phyloP scores from a whole-genome alignment of 1,140 invertebrate species.

The Caenorhabditis brenneri region DNA sequence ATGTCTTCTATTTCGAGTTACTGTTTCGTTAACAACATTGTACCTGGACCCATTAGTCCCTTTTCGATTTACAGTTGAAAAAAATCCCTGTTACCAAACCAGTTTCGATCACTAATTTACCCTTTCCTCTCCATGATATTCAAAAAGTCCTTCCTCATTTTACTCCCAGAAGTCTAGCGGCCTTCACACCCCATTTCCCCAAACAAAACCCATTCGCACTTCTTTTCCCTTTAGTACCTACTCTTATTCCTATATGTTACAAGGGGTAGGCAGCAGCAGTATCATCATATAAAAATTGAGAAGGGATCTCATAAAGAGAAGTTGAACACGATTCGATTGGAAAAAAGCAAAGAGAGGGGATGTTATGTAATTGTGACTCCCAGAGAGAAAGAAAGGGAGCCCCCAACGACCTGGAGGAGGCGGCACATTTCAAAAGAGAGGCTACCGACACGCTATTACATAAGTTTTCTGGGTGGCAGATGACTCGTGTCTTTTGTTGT shows the following conservation, averaged over 20 bases:
- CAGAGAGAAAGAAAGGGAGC: background rate
- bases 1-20: no score
- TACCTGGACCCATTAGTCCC: no score
- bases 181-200: conserved; percentile 48
- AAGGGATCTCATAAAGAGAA: background rate
- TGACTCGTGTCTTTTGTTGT: conserved; percentile 22
- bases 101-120: no score
- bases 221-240: background rate
- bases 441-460: conserved; percentile 22
- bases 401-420: background rate
- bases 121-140: background rate
- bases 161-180: background rate
- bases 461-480: conserved; percentile 33
- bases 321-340: no score
- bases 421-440: conserved; percentile 25
- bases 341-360: background rate
- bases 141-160: no score
- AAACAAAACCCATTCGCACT: conserved; percentile 33
- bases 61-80: no score
- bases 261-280: no score
- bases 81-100: no score
- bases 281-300: background rate
- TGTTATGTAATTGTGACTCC: conserved; percentile 30
- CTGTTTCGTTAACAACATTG: no score
- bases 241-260: no score